Evolutionary conservation across 2,888 invertebrate species (phyloP).

Genomic region (Hipparchia sbordonii): DNA sequence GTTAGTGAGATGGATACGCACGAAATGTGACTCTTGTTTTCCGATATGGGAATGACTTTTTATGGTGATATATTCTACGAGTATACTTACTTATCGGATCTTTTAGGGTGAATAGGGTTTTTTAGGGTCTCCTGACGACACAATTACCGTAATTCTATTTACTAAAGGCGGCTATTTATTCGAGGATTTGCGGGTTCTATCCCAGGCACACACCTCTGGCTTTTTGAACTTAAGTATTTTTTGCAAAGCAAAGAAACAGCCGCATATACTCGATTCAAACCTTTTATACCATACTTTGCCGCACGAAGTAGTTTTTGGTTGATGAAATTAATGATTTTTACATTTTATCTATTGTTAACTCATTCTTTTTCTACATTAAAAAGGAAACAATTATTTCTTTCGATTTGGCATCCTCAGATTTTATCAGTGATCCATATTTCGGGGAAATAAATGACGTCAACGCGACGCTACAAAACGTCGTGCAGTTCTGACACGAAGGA

Average conservation of each 20-base stretch:
- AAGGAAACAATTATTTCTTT: conserved; percentile 25
- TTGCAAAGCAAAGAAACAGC: conserved; percentile 35
- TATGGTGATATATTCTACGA: conserved; percentile 38
- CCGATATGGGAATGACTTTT: conserved; percentile 58
- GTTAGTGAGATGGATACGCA: conserved; percentile 62
- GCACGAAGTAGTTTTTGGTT: conserved; percentile 44
- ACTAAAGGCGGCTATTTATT: no score
- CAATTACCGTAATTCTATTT: background rate
- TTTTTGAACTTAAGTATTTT: background rate
- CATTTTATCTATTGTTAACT: background rate
- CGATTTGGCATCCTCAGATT: conserved; percentile 26
- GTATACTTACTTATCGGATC: conserved; percentile 33
- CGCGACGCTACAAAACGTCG: conserved; percentile 41
- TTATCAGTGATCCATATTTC: conserved; percentile 30
- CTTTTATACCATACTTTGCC: conserved; percentile 43
- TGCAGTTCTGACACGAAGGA: conserved; percentile 40
- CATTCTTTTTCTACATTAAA: background rate
- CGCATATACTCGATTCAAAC: conserved; percentile 35
- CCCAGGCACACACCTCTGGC: no score
- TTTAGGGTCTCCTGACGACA: conserved; percentile 18
- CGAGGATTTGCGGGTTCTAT: no score
- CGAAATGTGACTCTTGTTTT: conserved; percentile 75
- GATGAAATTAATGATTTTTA: conserved; percentile 51
- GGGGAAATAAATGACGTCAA: conserved; percentile 48
- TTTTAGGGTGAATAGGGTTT: conserved; percentile 7